These are phyloP conservation scores for Atethmia centrago DNA, from an alignment of 2,888 invertebrate species.

Conservation along the genomic window DNA sequence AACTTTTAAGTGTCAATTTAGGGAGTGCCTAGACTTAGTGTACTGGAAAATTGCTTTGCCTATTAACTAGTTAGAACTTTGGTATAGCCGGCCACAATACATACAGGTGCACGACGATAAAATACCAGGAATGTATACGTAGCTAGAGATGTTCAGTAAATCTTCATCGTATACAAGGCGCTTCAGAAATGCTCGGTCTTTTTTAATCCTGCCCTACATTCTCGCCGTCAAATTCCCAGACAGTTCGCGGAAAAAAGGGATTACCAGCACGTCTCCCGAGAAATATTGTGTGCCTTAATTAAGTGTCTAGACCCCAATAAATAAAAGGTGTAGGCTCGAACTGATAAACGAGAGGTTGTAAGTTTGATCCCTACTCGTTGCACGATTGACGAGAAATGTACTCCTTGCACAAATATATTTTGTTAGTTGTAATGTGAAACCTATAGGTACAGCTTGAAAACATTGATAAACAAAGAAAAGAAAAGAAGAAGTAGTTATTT, in stretches of 20 bases:
- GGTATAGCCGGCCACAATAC: neutral
- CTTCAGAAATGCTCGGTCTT: neutral
- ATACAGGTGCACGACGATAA: neutral
- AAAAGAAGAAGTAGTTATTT: too few relatives aligned
- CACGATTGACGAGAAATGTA: neutral
- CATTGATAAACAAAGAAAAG: too few relatives aligned
- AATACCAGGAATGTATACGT: constrained; percentile 33
- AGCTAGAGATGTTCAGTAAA: constrained; percentile 17
- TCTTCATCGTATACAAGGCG: neutral
- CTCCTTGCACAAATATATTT: neutral
- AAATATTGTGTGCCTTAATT: constrained; percentile 18
- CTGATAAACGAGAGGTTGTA: neutral
- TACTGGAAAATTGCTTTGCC: neutral
- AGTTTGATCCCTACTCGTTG: neutral
- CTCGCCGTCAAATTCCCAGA: constrained; percentile 4
- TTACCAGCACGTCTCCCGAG: neutral
- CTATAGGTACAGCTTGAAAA: neutral
- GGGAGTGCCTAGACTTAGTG: too few relatives aligned
- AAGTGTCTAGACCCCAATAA: neutral
- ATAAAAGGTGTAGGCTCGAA: neutral
- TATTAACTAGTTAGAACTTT: constrained; percentile 4
- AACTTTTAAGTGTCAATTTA: constrained; percentile 24
- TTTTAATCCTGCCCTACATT: constrained; percentile 3
- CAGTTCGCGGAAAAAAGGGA: neutral
- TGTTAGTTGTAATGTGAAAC: neutral